A percentile compares a stretch with the other conserved stretches of the same genome.
These are phyloP conservation scores for Germaria angustata DNA, from an alignment of 2,888 invertebrate genomes.

Conservation along the genomic window DNA sequence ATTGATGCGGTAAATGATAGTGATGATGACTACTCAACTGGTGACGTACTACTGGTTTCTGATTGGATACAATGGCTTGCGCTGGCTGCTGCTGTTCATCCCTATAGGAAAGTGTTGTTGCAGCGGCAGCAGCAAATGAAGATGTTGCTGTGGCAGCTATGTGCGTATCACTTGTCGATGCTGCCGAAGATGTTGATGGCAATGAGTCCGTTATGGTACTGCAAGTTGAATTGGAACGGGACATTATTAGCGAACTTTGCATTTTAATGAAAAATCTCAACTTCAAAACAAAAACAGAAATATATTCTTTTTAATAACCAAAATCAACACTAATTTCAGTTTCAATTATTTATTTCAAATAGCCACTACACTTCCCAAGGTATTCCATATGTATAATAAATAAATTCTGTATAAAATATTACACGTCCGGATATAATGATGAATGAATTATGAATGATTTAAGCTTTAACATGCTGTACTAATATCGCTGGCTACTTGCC, in stretches of 20 bases:
- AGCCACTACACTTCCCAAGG: slow-evolving; percentile 35
- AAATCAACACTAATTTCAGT: not conserved
- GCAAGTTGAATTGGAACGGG: slow-evolving; percentile 71
- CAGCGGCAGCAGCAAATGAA: slow-evolving; percentile 61
- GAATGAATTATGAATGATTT: slow-evolving; percentile 62
- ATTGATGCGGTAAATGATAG: slow-evolving; percentile 78
- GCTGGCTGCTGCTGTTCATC: slow-evolving; percentile 65
- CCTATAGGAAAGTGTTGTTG: slow-evolving; percentile 65
- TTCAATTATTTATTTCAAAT: slow-evolving; percentile 7
- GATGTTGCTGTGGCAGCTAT: slow-evolving; percentile 56
- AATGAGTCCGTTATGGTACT: slow-evolving; percentile 67
- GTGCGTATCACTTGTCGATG: slow-evolving; percentile 65
- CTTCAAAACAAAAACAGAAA: not conserved
- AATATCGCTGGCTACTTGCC: slow-evolving; percentile 16
- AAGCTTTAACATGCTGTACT: no score
- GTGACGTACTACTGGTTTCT: slow-evolving; percentile 70
- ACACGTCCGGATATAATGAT: slow-evolving; percentile 63
- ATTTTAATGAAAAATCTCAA: slow-evolving; percentile 3
- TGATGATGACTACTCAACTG: slow-evolving; percentile 77
- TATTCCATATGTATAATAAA: not conserved
- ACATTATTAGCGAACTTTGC: slow-evolving; percentile 47
- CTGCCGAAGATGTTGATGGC: slow-evolving; percentile 62
- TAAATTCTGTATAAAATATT: slow-evolving; percentile 29
- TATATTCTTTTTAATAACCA: not conserved
- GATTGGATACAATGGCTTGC: slow-evolving; percentile 68